These are phyloP conservation scores for Teleopsis dalmanni DNA, from an alignment of 1,140 invertebrate genomes.

Conservation along the genomic window DNA sequence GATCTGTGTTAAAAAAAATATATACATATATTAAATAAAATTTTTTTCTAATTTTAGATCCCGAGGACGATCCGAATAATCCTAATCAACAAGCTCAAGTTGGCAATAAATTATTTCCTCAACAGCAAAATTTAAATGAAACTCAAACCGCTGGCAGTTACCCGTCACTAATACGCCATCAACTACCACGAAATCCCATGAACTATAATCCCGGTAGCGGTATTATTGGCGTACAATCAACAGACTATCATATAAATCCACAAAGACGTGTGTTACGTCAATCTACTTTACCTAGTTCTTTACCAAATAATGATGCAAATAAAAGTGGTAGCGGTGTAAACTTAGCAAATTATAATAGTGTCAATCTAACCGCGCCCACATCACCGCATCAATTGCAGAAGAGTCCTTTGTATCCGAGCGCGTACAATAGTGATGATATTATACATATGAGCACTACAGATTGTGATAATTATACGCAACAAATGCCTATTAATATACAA, in stretches of 20 bases:
- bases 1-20: too few relatives aligned
- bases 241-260: slow-evolving; percentile 29
- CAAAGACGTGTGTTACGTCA: slow-evolving; percentile 39
- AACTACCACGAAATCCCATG: slow-evolving; percentile 21
- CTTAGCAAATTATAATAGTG: slow-evolving; percentile 35
- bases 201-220: slow-evolving; percentile 33
- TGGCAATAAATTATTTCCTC: slow-evolving; percentile 36
- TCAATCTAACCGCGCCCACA: slow-evolving; percentile 37
- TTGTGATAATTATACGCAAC: slow-evolving; percentile 36
- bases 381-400: slow-evolving; percentile 41
- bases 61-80: slow-evolving; percentile 42
- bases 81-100: slow-evolving; percentile 32
- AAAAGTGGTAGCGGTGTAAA: slow-evolving; percentile 35
- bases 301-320: slow-evolving; percentile 32
- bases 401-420: slow-evolving; percentile 37
- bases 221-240: slow-evolving; percentile 17
- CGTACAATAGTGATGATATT: slow-evolving; percentile 41
- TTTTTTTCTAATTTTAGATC: slow-evolving; percentile 20
- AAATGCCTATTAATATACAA: slow-evolving; percentile 15
- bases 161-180: slow-evolving; percentile 19
- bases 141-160: slow-evolving; percentile 37
- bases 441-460: slow-evolving; percentile 37
- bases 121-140: slow-evolving; percentile 36
- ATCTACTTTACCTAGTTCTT: slow-evolving; percentile 36
- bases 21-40: not conserved